Evolutionary conservation across 1,140 invertebrate species (phyloP).

Genomic region (Triops longicaudatus): DNA sequence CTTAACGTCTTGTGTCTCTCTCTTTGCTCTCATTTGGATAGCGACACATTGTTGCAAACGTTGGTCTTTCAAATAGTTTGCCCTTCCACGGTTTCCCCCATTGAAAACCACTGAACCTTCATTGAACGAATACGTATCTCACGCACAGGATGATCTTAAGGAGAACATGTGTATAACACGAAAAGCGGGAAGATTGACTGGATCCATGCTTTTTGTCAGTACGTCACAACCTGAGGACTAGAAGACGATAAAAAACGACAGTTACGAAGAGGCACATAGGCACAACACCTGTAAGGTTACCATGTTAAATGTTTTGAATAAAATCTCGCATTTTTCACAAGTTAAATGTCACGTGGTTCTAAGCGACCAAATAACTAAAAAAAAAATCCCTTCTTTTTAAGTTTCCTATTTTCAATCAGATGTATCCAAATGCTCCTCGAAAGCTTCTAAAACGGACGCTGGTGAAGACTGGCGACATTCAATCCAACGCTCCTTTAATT

Average conservation of each 20-base stretch:
- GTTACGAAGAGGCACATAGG: neutral
- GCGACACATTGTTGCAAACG: neutral
- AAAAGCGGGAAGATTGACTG: conserved; percentile 7
- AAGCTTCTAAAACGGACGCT: neutral
- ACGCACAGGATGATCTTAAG: neutral
- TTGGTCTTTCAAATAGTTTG: neutral
- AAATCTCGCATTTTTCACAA: neutral
- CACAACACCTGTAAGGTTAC: conserved; percentile 6
- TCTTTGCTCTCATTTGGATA: neutral
- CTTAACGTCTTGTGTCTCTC: neutral
- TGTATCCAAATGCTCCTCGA: neutral
- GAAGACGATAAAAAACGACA: conserved; percentile 1
- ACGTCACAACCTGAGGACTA: conserved; percentile 8
- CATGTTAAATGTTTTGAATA: neutral
- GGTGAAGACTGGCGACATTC: neutral
- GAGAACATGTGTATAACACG: neutral
- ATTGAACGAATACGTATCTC: neutral
- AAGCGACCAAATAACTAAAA: neutral
- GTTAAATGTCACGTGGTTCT: neutral
- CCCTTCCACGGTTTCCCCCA: neutral
- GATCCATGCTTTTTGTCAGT: neutral
- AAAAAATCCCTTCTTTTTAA: neutral
- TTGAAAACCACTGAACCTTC: neutral
- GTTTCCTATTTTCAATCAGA: neutral
- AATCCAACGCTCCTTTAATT: neutral